Conservation (phyloP, 2,888 invertebrate genomes). For the Lepidocyrtinus sp. region DNA sequence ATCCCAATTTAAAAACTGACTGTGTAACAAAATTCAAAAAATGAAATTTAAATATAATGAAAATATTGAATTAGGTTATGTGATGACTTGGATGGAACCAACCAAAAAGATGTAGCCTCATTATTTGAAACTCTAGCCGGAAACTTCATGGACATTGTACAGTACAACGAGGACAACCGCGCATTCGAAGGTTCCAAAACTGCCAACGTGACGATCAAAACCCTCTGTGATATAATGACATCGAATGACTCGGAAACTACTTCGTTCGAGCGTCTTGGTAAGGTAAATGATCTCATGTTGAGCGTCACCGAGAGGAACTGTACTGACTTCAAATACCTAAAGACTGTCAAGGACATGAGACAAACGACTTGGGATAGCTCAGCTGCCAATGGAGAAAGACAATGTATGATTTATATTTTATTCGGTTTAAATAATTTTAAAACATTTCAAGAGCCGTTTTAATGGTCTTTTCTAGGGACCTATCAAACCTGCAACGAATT, state of each 20-base stretch:
- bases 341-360: constrained; percentile 81
- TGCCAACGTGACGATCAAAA: constrained; percentile 84
- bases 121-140: constrained; percentile 87
- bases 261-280: constrained; percentile 81
- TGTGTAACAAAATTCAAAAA: too few species aligned
- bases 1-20: too few species aligned
- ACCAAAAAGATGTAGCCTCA: constrained; percentile 80
- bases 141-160: constrained; percentile 92
- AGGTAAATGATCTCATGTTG: constrained; percentile 82
- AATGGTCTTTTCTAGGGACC: constrained; percentile 35
- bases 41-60: too few species aligned
- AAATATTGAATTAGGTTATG: constrained; percentile 80
- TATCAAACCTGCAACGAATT: constrained; percentile 98
- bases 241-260: constrained; percentile 75
- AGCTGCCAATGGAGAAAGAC: constrained; percentile 76
- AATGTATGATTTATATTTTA: constrained; percentile 63
- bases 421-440: too few species aligned
- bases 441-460: constrained; percentile 71
- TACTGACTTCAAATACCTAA: constrained; percentile 86
- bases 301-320: constrained; percentile 81
- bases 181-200: constrained; percentile 77
- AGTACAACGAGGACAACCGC: constrained; percentile 95
- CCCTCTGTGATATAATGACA: constrained; percentile 83
- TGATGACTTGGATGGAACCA: constrained; percentile 79
- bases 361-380: constrained; percentile 79